Conservation (phyloP, 2,797 vertebrate species). For the Aeoliscus strigatus region DNA sequence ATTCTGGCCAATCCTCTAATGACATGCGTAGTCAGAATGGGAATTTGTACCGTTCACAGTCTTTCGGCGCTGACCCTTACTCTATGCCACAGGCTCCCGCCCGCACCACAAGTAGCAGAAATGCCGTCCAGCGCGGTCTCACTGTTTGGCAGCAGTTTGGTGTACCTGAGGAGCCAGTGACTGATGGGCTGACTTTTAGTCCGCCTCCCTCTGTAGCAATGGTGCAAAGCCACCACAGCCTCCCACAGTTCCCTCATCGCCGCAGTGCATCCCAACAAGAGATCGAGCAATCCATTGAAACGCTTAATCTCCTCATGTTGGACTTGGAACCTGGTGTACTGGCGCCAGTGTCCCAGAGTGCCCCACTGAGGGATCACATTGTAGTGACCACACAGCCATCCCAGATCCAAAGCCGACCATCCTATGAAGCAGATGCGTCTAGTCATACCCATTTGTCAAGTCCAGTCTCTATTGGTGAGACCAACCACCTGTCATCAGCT, state of each 20-base stretch:
- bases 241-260: constrained; percentile 85
- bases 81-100: constrained; percentile 84
- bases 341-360: constrained; percentile 87
- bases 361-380: constrained; percentile 63
- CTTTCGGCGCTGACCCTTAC: constrained; percentile 76
- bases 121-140: constrained; percentile 93
- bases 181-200: constrained; percentile 74
- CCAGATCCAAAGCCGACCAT: constrained; percentile 67
- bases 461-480: constrained; percentile 14
- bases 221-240: constrained; percentile 77
- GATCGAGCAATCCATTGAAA: constrained; percentile 95
- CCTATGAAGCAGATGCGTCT: constrained; percentile 54
- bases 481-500: constrained; percentile 25
- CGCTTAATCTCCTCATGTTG: constrained; percentile 92
- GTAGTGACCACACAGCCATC: constrained; percentile 84
- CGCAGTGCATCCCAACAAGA: constrained; percentile 85
- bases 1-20: constrained; percentile 37
- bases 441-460: constrained; percentile 48
- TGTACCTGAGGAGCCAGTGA: constrained; percentile 74
- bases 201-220: constrained; percentile 33
- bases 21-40: constrained; percentile 76
- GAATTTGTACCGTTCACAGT: constrained; percentile 81
- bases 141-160: constrained; percentile 93
- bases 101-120: constrained; percentile 90
- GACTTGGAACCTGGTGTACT: constrained; percentile 77